Percentiles rank a stretch among this genome's conserved stretches.
Conservation (phyloP, 2,888 invertebrate genomes). For the Iphiclides podalirius region DNA sequence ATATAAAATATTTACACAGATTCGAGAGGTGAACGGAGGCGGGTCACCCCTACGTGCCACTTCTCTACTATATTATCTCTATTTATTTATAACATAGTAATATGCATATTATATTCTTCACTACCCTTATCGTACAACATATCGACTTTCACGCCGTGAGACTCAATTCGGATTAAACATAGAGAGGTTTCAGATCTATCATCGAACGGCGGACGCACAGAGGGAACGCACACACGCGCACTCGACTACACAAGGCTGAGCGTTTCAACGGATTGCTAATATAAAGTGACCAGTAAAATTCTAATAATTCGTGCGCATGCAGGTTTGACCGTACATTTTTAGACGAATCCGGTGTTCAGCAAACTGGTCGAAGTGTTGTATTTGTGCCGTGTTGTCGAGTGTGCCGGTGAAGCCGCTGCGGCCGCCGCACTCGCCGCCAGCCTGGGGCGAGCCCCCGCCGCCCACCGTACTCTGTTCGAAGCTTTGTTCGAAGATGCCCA, state of each 20-base stretch:
- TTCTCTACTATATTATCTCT: conserved; percentile 13
- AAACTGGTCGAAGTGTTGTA: background rate
- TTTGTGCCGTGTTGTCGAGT: background rate
- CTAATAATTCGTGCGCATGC: too few relatives aligned
- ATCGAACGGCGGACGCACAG: conserved; percentile 1
- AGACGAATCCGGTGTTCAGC: background rate
- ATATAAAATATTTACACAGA: conserved; percentile 57
- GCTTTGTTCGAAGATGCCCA: too few relatives aligned
- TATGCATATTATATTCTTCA: conserved; percentile 15
- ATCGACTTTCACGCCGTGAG: background rate
- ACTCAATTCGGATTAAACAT: conserved; percentile 21
- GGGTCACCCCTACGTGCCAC: background rate
- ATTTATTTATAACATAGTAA: conserved; percentile 13
- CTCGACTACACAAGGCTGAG: too few relatives aligned
- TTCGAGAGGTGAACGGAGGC: conserved; percentile 2
- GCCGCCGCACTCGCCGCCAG: too few relatives aligned
- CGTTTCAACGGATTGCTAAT: too few relatives aligned
- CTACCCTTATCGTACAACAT: conserved; percentile 2
- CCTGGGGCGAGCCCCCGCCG: too few relatives aligned
- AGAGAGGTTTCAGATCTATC: conserved; percentile 26
- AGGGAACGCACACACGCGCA: background rate
- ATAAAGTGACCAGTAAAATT: too few relatives aligned
- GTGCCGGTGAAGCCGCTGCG: background rate
- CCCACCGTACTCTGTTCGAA: too few relatives aligned
- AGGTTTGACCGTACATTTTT: too few relatives aligned